Conservation (phyloP, 2,797 vertebrate species). For the Eremophila alpestris region DNA sequence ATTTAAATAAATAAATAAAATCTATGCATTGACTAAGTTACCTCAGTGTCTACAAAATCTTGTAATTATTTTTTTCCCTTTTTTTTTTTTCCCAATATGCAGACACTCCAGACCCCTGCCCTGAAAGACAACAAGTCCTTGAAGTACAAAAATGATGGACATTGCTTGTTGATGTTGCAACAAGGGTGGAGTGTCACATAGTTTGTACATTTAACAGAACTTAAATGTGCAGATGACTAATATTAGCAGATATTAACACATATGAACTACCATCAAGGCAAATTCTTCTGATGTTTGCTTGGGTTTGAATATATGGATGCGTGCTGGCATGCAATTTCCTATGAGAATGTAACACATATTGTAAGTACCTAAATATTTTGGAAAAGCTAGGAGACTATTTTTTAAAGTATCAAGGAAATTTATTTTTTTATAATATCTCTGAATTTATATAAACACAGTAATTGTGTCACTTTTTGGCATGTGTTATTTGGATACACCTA, state of each 20-base stretch:
- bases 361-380: not conserved
- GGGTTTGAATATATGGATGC: not conserved
- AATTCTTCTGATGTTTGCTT: not conserved
- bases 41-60: not conserved
- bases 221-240: slow-evolving; percentile 1
- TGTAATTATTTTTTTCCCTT: not conserved
- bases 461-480: slow-evolving; percentile 2
- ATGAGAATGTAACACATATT: not conserved
- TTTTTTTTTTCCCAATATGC: not conserved
- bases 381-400: not conserved
- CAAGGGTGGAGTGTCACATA: slow-evolving; percentile 31
- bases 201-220: slow-evolving; percentile 42
- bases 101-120: not conserved
- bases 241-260: slow-evolving; percentile 12
- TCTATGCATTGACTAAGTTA: not conserved
- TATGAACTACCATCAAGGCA: not conserved
- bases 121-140: not conserved
- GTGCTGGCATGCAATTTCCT: not conserved
- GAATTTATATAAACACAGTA: slow-evolving; percentile 3
- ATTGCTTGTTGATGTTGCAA: not conserved
- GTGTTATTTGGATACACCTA: not conserved
- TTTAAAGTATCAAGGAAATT: not conserved
- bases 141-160: not conserved
- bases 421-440: not conserved
- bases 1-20: not conserved